Conservation (phyloP, 2,113 vertebrate species). For the Gallinago paraguaiae region DNA sequence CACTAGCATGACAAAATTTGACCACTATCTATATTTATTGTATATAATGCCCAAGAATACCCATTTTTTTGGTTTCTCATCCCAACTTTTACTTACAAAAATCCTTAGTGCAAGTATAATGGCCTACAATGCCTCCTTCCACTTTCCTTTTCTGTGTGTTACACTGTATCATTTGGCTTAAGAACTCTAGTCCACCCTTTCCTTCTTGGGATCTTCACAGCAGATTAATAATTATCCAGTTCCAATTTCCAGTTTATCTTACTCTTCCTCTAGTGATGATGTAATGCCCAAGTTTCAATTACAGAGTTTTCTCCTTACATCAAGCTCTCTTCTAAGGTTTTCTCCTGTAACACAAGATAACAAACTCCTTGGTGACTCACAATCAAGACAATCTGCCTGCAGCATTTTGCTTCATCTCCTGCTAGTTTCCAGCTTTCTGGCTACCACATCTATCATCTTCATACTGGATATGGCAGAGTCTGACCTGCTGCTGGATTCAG, state of each 20-base stretch:
- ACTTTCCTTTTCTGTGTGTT: neutral
- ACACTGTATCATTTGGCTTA: neutral
- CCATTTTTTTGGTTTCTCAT: neutral
- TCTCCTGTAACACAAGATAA: neutral
- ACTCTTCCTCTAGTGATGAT: neutral
- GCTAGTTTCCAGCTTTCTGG: neutral
- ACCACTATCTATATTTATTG: accelerated
- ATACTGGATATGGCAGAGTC: neutral
- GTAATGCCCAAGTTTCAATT: neutral
- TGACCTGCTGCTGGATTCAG: neutral
- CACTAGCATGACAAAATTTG: neutral
- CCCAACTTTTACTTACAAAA: neutral
- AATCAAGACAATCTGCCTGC: neutral
- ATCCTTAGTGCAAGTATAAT: neutral
- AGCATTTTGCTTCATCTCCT: neutral
- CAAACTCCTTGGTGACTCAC: neutral
- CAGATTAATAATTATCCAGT: neutral
- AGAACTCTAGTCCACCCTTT: neutral
- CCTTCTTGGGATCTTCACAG: neutral
- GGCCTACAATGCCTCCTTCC: accelerated
- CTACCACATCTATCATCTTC: neutral
- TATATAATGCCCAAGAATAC: neutral
- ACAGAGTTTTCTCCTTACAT: neutral
- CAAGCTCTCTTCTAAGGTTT: neutral
- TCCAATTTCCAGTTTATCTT: neutral